phyloP scores from a whole-genome alignment of 1,140 invertebrate genomes.

The Drosophila quadrilineata region DNA sequence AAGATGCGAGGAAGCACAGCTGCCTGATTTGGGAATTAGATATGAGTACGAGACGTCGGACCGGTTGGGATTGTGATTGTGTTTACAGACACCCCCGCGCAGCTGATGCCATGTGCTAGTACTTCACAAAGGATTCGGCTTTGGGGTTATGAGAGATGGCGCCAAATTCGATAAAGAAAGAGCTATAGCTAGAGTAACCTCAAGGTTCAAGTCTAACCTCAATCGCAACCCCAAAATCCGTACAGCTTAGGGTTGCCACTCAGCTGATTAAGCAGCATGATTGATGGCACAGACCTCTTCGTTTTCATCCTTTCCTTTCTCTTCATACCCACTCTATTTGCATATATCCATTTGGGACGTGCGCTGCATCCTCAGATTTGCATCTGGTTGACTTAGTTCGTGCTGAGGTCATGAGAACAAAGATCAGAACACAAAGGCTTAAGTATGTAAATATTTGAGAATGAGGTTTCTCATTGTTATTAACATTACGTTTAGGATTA shows the following conservation, averaged over 20 bases:
- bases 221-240: not conserved
- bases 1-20: slow-evolving; percentile 25
- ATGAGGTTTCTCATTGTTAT: no score
- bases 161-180: slow-evolving; percentile 31
- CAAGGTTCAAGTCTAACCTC: slow-evolving; percentile 50
- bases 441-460: not conserved
- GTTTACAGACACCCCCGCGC: no score
- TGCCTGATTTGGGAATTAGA: slow-evolving; percentile 62
- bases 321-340: no score
- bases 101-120: slow-evolving; percentile 53
- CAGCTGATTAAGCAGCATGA: no score
- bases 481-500: not conserved
- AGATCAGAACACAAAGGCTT: slow-evolving; percentile 16
- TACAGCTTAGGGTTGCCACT: slow-evolving; percentile 26
- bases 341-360: no score
- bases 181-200: not conserved
- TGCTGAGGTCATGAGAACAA: no score
- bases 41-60: no score
- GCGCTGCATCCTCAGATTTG: no score
- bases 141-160: slow-evolving; percentile 61
- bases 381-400: no score
- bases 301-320: no score
- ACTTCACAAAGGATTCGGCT: not conserved
- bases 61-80: no score
- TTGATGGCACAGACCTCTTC: no score